Percentiles rank a stretch among this genome's conserved stretches.
Conservation (phyloP, 2,797 vertebrate species). For the Danio aesculapii region DNA sequence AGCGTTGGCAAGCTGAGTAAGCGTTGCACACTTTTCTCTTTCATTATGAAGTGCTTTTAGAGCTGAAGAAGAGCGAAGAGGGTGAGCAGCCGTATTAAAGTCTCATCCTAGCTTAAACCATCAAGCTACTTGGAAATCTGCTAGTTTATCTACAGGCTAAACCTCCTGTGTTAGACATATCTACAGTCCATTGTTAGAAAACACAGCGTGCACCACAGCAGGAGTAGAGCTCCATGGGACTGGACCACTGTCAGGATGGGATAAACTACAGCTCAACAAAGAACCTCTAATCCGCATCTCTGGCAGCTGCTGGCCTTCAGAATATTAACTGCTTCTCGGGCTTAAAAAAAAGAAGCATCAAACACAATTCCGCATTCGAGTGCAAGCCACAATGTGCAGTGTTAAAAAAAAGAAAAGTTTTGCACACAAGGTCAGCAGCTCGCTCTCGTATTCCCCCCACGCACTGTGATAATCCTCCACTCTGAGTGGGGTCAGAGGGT, state of each 20-base stretch:
- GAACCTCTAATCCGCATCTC: constrained; percentile 39
- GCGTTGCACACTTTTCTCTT: constrained; percentile 2
- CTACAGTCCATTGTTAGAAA: constrained; percentile 30
- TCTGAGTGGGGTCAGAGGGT: constrained; percentile 66
- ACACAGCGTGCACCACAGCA: constrained; percentile 23
- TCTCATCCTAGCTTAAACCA: constrained; percentile 36
- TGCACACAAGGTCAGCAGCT: constrained; percentile 27
- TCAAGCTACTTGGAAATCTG: constrained; percentile 21
- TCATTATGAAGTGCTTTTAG: constrained; percentile 37
- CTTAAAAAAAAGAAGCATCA: constrained; percentile 23
- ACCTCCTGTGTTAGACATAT: constrained; percentile 26
- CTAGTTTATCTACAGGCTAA: constrained; percentile 27
- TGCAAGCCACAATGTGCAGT: background rate
- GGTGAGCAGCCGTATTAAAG: constrained; percentile 11
- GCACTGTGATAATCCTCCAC: constrained; percentile 50
- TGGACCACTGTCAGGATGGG: constrained; percentile 36
- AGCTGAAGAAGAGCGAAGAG: constrained; percentile 1
- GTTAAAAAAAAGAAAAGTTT: constrained; percentile 38
- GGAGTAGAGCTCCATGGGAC: constrained; percentile 21
- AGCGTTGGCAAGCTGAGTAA: constrained; percentile 35
- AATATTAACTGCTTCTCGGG: constrained; percentile 43
- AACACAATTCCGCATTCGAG: constrained; percentile 2
- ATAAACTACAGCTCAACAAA: constrained; percentile 44
- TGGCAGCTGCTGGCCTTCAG: constrained; percentile 43
- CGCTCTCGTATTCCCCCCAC: constrained; percentile 52